These are phyloP conservation scores for Drymodes brunneopygia DNA, from an alignment of 2,113 vertebrate species.

Conservation along the genomic window DNA sequence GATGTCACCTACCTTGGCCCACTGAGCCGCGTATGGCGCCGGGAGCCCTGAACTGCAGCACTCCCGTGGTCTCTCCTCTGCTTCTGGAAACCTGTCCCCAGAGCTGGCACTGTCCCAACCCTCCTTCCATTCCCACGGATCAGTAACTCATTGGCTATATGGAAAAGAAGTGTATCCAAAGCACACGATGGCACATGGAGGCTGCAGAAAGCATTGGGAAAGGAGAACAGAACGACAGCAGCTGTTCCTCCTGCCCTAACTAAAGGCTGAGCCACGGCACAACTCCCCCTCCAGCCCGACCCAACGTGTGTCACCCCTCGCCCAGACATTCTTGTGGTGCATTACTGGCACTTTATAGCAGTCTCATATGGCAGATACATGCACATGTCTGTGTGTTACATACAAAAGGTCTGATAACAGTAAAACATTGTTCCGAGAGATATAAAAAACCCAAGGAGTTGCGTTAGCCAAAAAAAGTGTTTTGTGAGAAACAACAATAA, in stretches of 20 bases:
- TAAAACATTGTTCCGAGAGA: conserved; percentile 67
- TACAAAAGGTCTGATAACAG: conserved; percentile 75
- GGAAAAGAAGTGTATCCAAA: conserved; percentile 5
- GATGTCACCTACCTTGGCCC: neutral
- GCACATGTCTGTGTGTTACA: conserved; percentile 71
- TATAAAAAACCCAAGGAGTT: conserved; percentile 71
- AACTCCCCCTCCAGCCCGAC: neutral
- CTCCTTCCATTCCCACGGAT: neutral
- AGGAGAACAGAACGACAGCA: conserved; percentile 7
- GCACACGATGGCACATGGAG: conserved; percentile 5
- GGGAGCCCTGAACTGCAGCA: conserved; percentile 20
- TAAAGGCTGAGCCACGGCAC: neutral
- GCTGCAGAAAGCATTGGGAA: conserved; percentile 2
- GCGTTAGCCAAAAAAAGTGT: conserved; percentile 74
- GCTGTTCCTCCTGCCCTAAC: neutral
- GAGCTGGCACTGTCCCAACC: neutral
- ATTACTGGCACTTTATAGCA: conserved; percentile 73
- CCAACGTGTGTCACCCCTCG: neutral
- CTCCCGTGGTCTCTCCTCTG: neutral
- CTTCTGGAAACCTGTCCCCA: neutral
- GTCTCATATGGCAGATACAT: conserved; percentile 68
- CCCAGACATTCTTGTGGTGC: conserved; percentile 47
- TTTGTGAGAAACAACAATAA: conserved; percentile 73
- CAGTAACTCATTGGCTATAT: neutral
- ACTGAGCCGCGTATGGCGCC: neutral